Percentiles rank a stretch among this genome's conserved stretches.
These are phyloP conservation scores for Zosterops borbonicus DNA, from an alignment of 2,113 vertebrate species.

Conservation along the genomic window DNA sequence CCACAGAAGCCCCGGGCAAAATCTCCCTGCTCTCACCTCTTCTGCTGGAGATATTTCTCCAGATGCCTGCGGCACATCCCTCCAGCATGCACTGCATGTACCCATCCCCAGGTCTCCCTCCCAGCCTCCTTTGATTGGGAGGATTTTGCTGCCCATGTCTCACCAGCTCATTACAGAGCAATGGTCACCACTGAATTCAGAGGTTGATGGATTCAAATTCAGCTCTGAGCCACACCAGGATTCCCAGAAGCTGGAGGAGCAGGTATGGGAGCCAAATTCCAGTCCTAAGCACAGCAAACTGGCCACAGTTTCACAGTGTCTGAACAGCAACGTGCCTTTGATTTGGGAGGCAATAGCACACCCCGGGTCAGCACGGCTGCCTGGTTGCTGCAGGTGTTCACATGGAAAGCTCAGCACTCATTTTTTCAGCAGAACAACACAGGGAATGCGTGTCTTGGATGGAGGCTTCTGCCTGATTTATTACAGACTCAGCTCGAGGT, in stretches of 20 bases:
- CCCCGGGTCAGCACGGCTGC: background rate
- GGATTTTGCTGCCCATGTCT: background rate
- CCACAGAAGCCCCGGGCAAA: background rate
- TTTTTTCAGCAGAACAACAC: background rate
- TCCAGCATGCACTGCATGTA: background rate
- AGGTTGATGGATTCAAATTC: background rate
- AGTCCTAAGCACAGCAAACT: background rate
- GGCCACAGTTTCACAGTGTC: background rate
- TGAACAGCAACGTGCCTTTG: background rate
- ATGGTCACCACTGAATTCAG: background rate
- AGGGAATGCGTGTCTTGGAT: conserved; percentile 17
- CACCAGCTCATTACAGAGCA: background rate
- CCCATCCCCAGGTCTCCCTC: background rate
- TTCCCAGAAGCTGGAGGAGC: background rate
- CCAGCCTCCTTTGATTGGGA: accelerated
- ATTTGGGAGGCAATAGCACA: accelerated
- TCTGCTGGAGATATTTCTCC: background rate
- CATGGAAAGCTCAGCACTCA: background rate
- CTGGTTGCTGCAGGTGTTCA: conserved; percentile 12
- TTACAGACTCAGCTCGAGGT: conserved; percentile 10
- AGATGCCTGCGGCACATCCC: background rate
- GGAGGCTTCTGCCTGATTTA: conserved; percentile 44
- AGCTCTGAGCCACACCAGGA: background rate
- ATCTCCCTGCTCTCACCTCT: background rate
- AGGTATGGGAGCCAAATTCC: background rate